phyloP scores from a whole-genome alignment of 2,888 invertebrate genomes.

The Chrysolina haemoptera region DNA sequence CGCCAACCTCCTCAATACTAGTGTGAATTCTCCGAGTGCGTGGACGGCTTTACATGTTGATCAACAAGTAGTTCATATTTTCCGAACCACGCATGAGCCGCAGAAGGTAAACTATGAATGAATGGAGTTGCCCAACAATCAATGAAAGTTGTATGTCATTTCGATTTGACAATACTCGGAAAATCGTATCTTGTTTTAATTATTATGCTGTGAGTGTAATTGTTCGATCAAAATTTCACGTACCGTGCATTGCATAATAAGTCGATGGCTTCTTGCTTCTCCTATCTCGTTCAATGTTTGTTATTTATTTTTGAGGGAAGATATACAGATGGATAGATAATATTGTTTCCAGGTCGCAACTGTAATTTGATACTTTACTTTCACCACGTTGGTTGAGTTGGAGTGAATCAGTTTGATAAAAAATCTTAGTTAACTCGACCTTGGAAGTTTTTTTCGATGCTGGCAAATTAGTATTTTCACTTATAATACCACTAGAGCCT shows the following conservation, averaged over 20 bases:
- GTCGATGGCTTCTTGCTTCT: conserved; percentile 27
- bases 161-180: conserved; percentile 13
- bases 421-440: too few species aligned
- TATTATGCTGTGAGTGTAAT: background rate
- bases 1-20: background rate
- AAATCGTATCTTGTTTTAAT: conserved; percentile 9
- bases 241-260: conserved; percentile 34
- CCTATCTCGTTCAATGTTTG: conserved; percentile 41
- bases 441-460: too few species aligned
- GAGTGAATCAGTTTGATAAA: conserved; percentile 28
- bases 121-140: conserved; percentile 57
- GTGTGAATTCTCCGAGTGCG: conserved; percentile 32
- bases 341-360: conserved; percentile 34
- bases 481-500: too few species aligned
- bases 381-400: conserved; percentile 25
- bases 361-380: conserved; percentile 40
- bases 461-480: too few species aligned
- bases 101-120: conserved; percentile 54
- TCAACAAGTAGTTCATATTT: conserved; percentile 53
- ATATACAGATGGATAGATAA: conserved; percentile 47
- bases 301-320: conserved; percentile 48
- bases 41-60: conserved; percentile 50
- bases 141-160: conserved; percentile 54
- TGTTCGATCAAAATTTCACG: conserved; percentile 6
- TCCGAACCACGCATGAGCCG: conserved; percentile 50